Base-by-base conservation (phyloP, 2,113 vertebrate genomes). In the Callospermophilus lateralis region DNA sequence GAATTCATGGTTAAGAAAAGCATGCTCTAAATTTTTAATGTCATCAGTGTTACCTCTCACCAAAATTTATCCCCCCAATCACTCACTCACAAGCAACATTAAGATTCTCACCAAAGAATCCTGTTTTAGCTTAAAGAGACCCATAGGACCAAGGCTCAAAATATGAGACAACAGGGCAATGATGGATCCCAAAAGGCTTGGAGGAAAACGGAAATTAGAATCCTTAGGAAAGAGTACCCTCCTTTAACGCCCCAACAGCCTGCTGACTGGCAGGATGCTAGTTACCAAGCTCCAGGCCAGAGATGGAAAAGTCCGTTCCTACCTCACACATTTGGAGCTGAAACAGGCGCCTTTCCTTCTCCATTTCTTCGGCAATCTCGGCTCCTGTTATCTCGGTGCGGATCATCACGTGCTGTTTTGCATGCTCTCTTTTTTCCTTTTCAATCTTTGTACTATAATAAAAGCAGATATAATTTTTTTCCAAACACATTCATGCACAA, bases 301-400 rank as follows among this genome's bases (percentile, higher is more conserved):
- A 0, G 68, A 65, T 0, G 0, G 30, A 13, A 91, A 94, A 97
- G 67, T 84, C 88, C 6, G 58, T 19, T 92, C 99, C 98, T 97
- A 99, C 99, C 98, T 99, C 99, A 74, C 99, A 99, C 99, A 99
- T 99, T 97, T 99, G 99, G 5, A 99, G 99, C 98, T 99, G 99
- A 74, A 99, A 99, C 0, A 99, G 98, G 8, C 99, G 98, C 11
- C 99, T 98, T 90, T 99, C 99, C 96, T 99, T 99, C 98, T 99
- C 99, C 99, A 99, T 99, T 85, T 99, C 99, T 97, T 99, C 99
- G 0, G 99, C 99, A 4, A 99, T 99, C 98, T 99, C 99, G 0
- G 99, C 99, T 9, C 99, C 99, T 0, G 99, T 99, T 97, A 99
- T 99, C 98, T 99, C 99, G 0, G 99, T 99, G 85, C 99, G 99